These are phyloP conservation scores for Leptodactylus fallax DNA, from an alignment of 2,797 vertebrate species.

Conservation along the genomic window DNA sequence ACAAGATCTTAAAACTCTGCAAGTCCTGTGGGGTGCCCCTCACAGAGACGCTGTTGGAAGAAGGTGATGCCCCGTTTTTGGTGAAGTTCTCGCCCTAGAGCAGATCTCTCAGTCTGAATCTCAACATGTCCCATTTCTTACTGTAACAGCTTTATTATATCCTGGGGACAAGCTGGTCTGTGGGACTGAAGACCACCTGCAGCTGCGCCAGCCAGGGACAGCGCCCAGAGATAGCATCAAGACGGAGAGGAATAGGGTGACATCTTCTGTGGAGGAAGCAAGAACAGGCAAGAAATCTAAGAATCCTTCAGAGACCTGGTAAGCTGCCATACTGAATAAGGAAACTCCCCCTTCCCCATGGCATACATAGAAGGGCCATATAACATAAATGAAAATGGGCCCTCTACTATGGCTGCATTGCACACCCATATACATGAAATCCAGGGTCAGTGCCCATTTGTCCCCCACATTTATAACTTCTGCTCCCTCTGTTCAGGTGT, in stretches of 20 bases:
- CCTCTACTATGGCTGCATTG: neutral
- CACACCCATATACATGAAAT: too few species aligned
- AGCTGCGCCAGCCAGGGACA: constrained; percentile 71
- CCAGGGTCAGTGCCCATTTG: neutral
- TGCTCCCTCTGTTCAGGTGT: neutral
- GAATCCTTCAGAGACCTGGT: neutral
- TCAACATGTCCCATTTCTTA: neutral
- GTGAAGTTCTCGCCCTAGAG: neutral
- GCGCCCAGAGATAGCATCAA: neutral
- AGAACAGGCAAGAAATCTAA: neutral
- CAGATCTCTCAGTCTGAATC: neutral
- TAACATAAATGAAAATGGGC: neutral
- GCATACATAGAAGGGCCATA: neutral
- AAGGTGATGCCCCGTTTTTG: constrained; percentile 64
- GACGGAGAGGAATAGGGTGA: neutral
- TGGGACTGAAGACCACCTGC: constrained; percentile 46
- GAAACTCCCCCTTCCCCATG: neutral
- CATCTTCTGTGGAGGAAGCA: neutral
- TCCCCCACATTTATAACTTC: neutral
- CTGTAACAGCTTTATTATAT: constrained; percentile 70
- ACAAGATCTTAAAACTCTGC: constrained; percentile 68
- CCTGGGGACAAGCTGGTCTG: constrained; percentile 71
- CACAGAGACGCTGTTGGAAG: constrained; percentile 64
- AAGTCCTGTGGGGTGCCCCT: constrained; percentile 42
- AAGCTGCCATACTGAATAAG: neutral